Base-by-base conservation (phyloP, 2,113 vertebrate genomes). In the Aviceda subcristata region DNA sequence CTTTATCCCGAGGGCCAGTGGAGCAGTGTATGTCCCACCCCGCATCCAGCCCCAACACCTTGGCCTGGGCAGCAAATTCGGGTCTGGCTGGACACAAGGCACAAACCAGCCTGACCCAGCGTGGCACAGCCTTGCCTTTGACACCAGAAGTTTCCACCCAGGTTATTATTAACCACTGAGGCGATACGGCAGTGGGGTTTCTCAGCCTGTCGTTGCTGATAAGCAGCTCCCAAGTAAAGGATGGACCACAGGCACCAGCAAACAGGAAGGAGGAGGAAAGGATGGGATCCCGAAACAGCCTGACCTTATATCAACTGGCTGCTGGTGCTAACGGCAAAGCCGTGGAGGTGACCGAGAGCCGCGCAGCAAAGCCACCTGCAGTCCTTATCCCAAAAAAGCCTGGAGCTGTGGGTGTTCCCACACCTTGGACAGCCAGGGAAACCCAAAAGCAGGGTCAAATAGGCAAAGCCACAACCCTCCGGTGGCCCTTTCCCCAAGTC, bases 151-250 rank as follows among this genome's bases (percentile, higher is more conserved):
- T 80, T 89, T 93, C 60, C 66, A 45, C 26, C 3, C 38, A 32
- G n/a, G 57, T 85, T 78, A 48, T 45, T 67, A 55, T 36, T 62
- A 76, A 64, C 76, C 57, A 78, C 71, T 0, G 2, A 76, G 23
- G 77, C 24, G 2, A 38, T 5, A n/a, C 0, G 4, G 59, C 0
- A 4, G 22, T 10, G 68, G 56, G 22, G 45, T 41, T 72, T 51
- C 64, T 64, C 71, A 72, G 60, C 27, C 69, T 94, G 91, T n/a
- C 12, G 19, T 36, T 3, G 1, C 45, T 66, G 62, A 83, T 67
- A 80, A 79, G 48, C 27, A 43, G 36, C 30, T 86, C 22, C 27
- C 41, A 78, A 76, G 43, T 32, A 38, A 48, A 74, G 41, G 17
- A 46, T 0, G 1, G 50, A 74, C 30, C 18, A 51, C 59, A 80